Evolutionary conservation across 1,140 invertebrate genomes (phyloP), one percentile per base, ranked within the genome.

Genomic region (Heliconius nattereri): DNA sequence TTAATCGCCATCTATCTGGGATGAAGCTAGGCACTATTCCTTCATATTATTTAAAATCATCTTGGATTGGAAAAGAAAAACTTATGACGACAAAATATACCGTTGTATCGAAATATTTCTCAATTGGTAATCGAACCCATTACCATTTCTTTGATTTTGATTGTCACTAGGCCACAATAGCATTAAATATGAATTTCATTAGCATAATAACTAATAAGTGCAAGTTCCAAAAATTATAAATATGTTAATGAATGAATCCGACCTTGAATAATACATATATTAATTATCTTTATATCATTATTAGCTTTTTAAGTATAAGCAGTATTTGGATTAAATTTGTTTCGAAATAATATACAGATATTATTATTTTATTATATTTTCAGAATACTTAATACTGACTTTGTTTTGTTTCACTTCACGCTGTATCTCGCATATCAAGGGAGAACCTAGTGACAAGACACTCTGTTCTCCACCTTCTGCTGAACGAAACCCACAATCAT

Each of bases 271-370:
- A 66, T 60, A 23, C n/a, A 29, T 29, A 20, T 20, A 52, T 52
- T 52, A 52, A 45, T 45, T 60, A 60, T 60, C 54, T 60, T 60
- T 2, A 60, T 20, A 60, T 60, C 54, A n/a, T 60, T 60, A 60
- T 60, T 60, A 60, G 2, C 54, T 60, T 23, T 60, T 23, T 60
- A 60, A 60, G 23, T 60, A 60, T 11, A 54, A 54, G 19, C 2
- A 7, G 19, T 54, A 54, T 54, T 54, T 54, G n/a, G 52, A n/a
- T 54, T 20, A n/a, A 23, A 8, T 7, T 23, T 57, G 7, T 57
- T 57, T 57, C 54, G 54, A 57, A 57, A 57, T 57, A 26, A 29
- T 26, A 29, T 66, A 16, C n/a, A 60, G 2, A 60, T 60, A 26
- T 66, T 16, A 29, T 26, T 23, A 23, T 2, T 54, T 20, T 54